Base-by-base conservation (phyloP, 1,140 invertebrate species). In the Tetragnatha versicolor region DNA sequence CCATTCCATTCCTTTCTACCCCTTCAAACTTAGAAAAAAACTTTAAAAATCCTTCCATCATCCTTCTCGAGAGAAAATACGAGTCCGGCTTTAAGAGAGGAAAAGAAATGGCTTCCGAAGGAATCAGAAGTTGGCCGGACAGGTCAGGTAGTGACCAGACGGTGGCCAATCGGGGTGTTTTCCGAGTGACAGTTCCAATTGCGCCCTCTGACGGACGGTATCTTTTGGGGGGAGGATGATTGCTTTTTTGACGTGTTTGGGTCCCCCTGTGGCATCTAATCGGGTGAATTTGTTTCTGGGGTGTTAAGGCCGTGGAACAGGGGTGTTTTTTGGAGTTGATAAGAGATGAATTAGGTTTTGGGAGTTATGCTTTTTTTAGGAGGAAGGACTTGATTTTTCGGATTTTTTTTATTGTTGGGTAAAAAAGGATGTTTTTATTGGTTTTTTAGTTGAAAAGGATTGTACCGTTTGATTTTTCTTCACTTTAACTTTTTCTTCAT, bases 131-230 rank as follows among this genome's bases (percentile, higher is more conserved):
- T 55, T 17, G 27, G 68, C n/a, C n/a, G 39, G 33, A 17, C 33
- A 49, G 63, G 58, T 63, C 72, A 75, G 72, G 72, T 75, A 63
- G 39, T 63, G 72, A 60, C 72, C 72, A 63, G 42, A 73, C 39
- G 49, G 27, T n/a, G 39, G 42, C 72, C 72, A 75, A 73, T 73
- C 69, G 49, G 31, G n/a, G 51, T 53, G 39, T 60, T 75, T 70
- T 61, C 55, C 35, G 22, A 75, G 72, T 75, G 72, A 75, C 72
- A 75, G 55, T 29, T 75, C 53, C 72, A 60, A 75, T 75, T 75
- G 72, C 31, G 72, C 47, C 58, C 58, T 25, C 42, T 72, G 68
- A 27, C 49, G 33, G 20, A 5, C 25, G 35, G 25, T 49, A 10
- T 9, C 25, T 75, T 75, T 63, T 61, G 55, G 45, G 7, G 22